Evolutionary conservation across 2,113 vertebrate species (phyloP), one percentile per base, ranked within the genome.

Genomic region (Alligator sinensis): DNA sequence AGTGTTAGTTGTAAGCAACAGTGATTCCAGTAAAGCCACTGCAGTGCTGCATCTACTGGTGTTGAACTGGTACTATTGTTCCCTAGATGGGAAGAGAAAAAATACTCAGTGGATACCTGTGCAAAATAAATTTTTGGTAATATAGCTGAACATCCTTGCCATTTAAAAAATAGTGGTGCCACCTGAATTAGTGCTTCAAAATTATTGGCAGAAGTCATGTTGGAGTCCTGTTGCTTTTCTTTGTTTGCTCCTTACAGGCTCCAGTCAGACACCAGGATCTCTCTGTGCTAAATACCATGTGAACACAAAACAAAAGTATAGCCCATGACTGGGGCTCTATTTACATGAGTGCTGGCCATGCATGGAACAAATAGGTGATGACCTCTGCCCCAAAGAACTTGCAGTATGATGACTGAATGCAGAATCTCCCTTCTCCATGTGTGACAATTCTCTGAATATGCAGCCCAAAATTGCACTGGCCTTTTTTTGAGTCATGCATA

Each of bases 391-490:
- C 57, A 54, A 2, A 1, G 0, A 64, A 21, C 74, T 28, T 79
- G 59, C 22, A n/a, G 18, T 19, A 16, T 27, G 11, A 12, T 25
- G 14, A 62, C 27, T 79, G 81, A 68, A 60, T 1, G 3, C 82
- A n/a, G 77, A 59, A 58, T 78, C 76, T 89, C n/a, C 30, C 10
- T 70, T 16, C 21, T 28, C 28, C n/a, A 64, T 47, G 8, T 47
- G 47, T 47, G 47, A 47, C 47, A 47, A 7, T 47, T 47, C 47
- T 47, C 7, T 47, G 47, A 47, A 47, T 47, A 47, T 2, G 0
- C 0, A 0, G 21, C 78, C 15, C 0, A 47, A 0, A 16, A 55
- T 77, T 82, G 54, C 82, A 15, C 27, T 28, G 81, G 10, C 28
- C 30, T 8, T 9, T 75, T 82, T 55, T 70, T 59, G 63, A 10